Conservation (phyloP, 2,888 invertebrate species). For the Xylota segnis region DNA sequence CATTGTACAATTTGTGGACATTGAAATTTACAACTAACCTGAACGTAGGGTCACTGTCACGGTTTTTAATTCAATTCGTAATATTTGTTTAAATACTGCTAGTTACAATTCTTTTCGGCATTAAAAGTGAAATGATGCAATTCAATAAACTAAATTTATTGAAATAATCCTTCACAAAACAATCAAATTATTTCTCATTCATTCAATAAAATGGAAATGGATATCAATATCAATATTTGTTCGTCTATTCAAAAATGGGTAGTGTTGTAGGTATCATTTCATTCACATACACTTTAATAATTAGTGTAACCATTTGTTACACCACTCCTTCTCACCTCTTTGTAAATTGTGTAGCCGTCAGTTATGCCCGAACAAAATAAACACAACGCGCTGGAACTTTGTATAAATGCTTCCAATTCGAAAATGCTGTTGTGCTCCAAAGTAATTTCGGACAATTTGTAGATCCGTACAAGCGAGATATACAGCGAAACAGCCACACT, state of each 20-base stretch:
- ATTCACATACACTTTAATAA: constrained; percentile 28
- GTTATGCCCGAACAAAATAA: constrained; percentile 79
- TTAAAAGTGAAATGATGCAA: too few relatives aligned
- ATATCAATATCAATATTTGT: constrained; percentile 55
- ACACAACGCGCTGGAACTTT: constrained; percentile 77
- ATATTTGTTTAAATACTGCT: too few relatives aligned
- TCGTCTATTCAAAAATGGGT: constrained; percentile 43
- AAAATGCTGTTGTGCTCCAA: constrained; percentile 79
- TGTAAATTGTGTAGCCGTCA: constrained; percentile 83
- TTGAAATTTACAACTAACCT: too few relatives aligned
- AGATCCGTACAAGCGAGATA: constrained; percentile 80
- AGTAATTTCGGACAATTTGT: constrained; percentile 81
- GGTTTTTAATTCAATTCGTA: too few relatives aligned
- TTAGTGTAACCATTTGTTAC: background rate
- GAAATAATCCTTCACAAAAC: constrained; percentile 17
- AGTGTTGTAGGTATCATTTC: constrained; percentile 46
- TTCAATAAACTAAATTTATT: too few relatives aligned
- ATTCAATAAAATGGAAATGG: constrained; percentile 54
- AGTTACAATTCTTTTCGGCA: too few relatives aligned
- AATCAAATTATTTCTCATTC: constrained; percentile 58
- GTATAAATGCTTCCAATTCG: constrained; percentile 81
- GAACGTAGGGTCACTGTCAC: too few relatives aligned
- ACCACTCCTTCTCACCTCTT: constrained; percentile 81
- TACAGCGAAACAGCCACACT: constrained; percentile 79
- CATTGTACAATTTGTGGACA: too few relatives aligned